Evolutionary conservation across 2,113 vertebrate genomes (phyloP), one percentile per base, ranked within the genome.

Genomic region (Albula glossodonta): DNA sequence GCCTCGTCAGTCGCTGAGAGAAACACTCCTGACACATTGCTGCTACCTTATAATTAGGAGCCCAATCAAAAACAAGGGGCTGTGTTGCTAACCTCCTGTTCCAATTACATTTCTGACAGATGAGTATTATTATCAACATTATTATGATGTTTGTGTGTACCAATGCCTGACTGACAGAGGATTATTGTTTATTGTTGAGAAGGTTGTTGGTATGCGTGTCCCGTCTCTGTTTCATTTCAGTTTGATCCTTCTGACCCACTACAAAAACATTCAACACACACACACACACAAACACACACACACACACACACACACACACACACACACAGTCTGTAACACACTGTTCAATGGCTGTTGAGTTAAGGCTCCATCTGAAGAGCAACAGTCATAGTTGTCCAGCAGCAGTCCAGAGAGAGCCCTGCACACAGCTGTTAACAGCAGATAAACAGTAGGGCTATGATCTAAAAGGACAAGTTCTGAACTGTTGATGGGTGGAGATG

Each of bases 341-440:
- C 89, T 92, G 91, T 92, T 91, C 91, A 91, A 89, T 92, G 70
- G n/a, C 91, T 89, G 90, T 80, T 89, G 83, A 84, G 57, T 85
- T 81, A 25, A 70, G 83, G 70, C 66, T 81, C 41, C 17, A 51
- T 86, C 48, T 31, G 50, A 56, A 90, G 89, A 92, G 94, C 92
- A 95, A 95, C 92, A 93, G 93, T 87, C 86, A 56, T 87, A 92
- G 94, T 94, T 95, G 94, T 95, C 92, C 90, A 78, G 90, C 91
- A 84, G 87, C 88, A 83, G 89, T 89, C 91, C 95, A 94, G 95
- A 95, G 95, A 96, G 92, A 94, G 91, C 91, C 93, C 31, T 95
- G 95, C 94, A 94, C 88, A 91, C 92, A 92, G 90, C 92, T 93
- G 91, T 93, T 93, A 94, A 93, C 93, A 93, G 91, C 88, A 90